Evolutionary conservation across 2,113 vertebrate species (phyloP).

Genomic region (Halcyon senegalensis): DNA sequence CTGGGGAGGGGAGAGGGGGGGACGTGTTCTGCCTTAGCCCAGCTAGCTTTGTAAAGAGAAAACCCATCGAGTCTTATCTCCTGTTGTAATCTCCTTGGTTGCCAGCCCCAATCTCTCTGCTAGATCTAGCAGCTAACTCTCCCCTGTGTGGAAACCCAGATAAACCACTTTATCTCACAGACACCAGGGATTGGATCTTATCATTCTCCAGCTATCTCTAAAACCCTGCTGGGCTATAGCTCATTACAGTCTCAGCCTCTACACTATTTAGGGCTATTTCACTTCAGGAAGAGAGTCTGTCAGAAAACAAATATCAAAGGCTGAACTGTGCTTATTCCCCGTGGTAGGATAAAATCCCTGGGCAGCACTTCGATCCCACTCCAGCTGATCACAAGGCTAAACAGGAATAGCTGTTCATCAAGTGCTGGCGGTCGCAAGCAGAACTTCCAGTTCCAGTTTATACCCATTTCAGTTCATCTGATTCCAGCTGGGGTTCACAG

Average conservation of each 20-base stretch:
- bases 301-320: not conserved
- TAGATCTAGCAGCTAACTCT: not conserved
- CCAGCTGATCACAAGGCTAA: not conserved
- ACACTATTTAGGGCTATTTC: not conserved
- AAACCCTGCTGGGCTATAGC: not conserved
- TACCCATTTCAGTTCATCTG: not conserved
- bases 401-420: not conserved
- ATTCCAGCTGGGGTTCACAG: not conserved
- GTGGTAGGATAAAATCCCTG: not conserved
- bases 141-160: not conserved
- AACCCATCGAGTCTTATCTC: not conserved
- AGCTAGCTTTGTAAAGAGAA: not conserved
- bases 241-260: constrained; percentile 1
- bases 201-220: not conserved
- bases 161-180: not conserved
- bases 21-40: not conserved
- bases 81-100: not conserved
- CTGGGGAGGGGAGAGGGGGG: not conserved
- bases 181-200: not conserved
- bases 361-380: not conserved
- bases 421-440: not conserved
- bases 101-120: not conserved
- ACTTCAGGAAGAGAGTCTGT: not conserved
- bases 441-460: not conserved
- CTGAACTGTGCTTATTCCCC: not conserved